Conservation (phyloP, 2,888 invertebrate genomes). For the Terebella lapidaria region DNA sequence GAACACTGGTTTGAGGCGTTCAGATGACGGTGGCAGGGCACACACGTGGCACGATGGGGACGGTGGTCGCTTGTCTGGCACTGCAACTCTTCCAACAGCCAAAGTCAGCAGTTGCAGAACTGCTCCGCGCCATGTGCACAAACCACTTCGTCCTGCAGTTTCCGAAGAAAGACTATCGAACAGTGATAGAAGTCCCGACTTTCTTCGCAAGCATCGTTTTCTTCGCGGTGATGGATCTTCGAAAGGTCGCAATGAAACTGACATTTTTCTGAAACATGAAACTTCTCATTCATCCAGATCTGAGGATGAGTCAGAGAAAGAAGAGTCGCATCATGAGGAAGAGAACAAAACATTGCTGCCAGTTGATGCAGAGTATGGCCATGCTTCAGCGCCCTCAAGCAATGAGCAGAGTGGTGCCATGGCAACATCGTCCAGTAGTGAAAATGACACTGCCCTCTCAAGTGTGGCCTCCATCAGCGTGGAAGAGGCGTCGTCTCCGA, state of each 20-base stretch:
- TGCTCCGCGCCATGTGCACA: constrained; percentile 1
- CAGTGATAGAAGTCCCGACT: background rate
- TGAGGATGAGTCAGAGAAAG: constrained; percentile 1
- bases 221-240: background rate
- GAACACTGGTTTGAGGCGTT: background rate
- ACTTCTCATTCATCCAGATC: background rate
- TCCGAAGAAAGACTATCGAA: constrained; percentile 3
- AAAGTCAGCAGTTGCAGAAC: constrained; percentile 6
- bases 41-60: background rate
- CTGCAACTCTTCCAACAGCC: background rate
- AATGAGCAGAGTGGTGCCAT: background rate
- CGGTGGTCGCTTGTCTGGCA: background rate
- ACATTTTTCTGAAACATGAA: background rate
- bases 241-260: background rate
- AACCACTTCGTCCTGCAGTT: constrained; percentile 4
- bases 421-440: background rate
- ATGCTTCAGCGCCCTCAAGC: constrained; percentile 15
- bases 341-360: constrained; percentile 6
- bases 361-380: constrained; percentile 24
- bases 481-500: constrained; percentile 2
- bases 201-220: background rate
- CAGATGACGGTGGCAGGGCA: background rate
- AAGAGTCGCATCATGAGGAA: background rate
- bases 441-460: background rate
- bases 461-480: background rate